A percentile compares a stretch with the other conserved stretches of the same genome.
phyloP scores from a whole-genome alignment of 35 echinoderm and acorn worm species.

The Acanthaster planci region DNA sequence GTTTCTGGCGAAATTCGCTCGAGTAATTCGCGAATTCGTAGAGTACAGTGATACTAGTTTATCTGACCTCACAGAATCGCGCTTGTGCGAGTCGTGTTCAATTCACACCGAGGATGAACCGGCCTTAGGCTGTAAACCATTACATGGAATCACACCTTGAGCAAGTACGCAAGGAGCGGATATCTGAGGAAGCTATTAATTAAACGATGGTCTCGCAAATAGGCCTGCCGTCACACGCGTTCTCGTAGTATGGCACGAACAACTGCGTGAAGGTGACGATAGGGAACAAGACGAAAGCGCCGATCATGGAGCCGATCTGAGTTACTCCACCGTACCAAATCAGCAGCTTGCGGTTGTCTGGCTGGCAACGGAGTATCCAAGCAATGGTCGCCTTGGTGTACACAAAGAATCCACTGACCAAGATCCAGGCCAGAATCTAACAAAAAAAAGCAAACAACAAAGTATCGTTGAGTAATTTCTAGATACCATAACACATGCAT shows the following conservation, averaged over 20 bases:
- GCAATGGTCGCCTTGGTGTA: slow-evolving; percentile 96
- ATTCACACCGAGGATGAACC: too few relatives aligned
- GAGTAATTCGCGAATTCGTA: too few relatives aligned
- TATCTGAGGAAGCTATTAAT: too few relatives aligned
- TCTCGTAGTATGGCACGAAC: slow-evolving; percentile 60
- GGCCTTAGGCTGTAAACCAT: too few relatives aligned
- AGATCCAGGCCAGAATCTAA: slow-evolving; percentile 88
- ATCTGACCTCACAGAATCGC: too few relatives aligned
- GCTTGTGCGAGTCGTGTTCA: too few relatives aligned
- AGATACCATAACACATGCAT: too few relatives aligned
- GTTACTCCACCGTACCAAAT: slow-evolving; percentile 89
- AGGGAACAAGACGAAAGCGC: slow-evolving; percentile 92
- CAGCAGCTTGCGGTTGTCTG: slow-evolving; percentile 63
- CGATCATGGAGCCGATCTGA: slow-evolving; percentile 79
- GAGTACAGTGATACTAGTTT: too few relatives aligned
- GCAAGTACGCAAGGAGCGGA: too few relatives aligned
- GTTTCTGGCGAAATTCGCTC: too few relatives aligned
- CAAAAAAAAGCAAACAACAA: background rate
- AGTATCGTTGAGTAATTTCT: too few relatives aligned
- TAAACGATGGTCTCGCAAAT: background rate
- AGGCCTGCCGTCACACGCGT: slow-evolving; percentile 48
- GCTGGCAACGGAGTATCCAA: slow-evolving; percentile 84
- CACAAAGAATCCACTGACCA: slow-evolving; percentile 65
- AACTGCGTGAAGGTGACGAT: slow-evolving; percentile 60
- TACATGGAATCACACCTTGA: too few relatives aligned